phyloP scores from a whole-genome alignment of 2,888 invertebrate species.

The Tinea semifulvella region DNA sequence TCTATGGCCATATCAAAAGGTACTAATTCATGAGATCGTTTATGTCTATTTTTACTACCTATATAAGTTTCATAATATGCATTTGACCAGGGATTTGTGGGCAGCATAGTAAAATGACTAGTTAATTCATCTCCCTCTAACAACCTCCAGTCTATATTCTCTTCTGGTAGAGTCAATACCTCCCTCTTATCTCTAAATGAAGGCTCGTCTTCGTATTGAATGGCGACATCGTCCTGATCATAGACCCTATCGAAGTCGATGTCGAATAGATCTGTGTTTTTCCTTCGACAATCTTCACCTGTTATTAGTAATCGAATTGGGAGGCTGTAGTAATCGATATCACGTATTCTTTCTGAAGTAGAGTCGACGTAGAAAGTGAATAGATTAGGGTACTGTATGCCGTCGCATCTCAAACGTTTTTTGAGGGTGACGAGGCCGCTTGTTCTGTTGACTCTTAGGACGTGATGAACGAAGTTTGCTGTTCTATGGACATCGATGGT shows the following conservation, averaged over 20 bases:
- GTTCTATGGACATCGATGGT: conserved; percentile 83
- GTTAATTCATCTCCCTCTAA: conserved; percentile 52
- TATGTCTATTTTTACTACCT: conserved; percentile 60
- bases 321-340: conserved; percentile 84
- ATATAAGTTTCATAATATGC: conserved; percentile 59
- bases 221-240: conserved; percentile 55
- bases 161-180: conserved; percentile 29
- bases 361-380: conserved; percentile 90
- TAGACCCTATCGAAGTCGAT: conserved; percentile 67
- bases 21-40: conserved; percentile 49
- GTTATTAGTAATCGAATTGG: conserved; percentile 80
- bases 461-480: conserved; percentile 81
- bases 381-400: conserved; percentile 82
- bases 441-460: conserved; percentile 78
- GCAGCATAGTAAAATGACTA: conserved; percentile 58
- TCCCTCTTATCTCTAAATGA: conserved; percentile 46
- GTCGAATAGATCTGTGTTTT: conserved; percentile 68
- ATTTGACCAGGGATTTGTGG: conserved; percentile 64
- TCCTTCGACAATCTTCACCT: conserved; percentile 74
- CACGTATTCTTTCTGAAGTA: conserved; percentile 78
- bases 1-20: conserved; percentile 70
- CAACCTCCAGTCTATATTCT: conserved; percentile 55
- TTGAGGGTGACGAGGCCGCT: conserved; percentile 79
- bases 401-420: conserved; percentile 79
- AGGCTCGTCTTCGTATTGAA: conserved; percentile 51